A percentile compares a stretch with the other conserved stretches of the same genome.
phyloP scores from a whole-genome alignment of 2,797 vertebrate genomes.

The Pagetopsis macropterus region DNA sequence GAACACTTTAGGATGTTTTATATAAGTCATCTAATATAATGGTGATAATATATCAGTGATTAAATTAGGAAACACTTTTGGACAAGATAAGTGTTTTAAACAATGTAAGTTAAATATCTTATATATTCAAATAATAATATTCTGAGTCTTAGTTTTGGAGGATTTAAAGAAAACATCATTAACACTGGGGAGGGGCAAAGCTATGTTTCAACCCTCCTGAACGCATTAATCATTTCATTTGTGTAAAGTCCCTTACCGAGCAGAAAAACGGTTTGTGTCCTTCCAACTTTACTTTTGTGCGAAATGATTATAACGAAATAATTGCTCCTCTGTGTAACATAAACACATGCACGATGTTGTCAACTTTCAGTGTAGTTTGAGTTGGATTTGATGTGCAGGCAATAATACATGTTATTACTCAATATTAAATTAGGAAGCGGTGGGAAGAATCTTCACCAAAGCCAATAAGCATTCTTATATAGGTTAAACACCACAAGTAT shows the following conservation, averaged over 20 bases:
- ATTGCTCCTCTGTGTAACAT: slow-evolving; percentile 49
- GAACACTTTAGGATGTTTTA: background rate
- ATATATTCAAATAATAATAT: background rate
- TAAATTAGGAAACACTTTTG: background rate
- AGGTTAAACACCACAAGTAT: slow-evolving; percentile 66
- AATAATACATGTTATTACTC: slow-evolving; percentile 57
- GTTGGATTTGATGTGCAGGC: slow-evolving; percentile 53
- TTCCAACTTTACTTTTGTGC: slow-evolving; percentile 33
- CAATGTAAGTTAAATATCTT: background rate
- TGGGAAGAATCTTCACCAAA: slow-evolving; percentile 48
- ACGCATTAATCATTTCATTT: slow-evolving; percentile 9
- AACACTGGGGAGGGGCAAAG: background rate
- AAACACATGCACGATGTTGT: slow-evolving; percentile 30
- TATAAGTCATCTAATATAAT: background rate
- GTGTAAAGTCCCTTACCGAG: background rate
- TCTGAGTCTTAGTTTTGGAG: background rate
- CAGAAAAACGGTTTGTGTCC: slow-evolving; percentile 33
- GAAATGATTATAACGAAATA: slow-evolving; percentile 49
- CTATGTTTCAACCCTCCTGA: background rate
- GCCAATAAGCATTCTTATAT: slow-evolving; percentile 58
- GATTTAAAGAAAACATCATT: slow-evolving; percentile 10
- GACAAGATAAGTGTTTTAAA: background rate
- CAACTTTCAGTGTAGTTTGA: slow-evolving; percentile 49
- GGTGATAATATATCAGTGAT: background rate
- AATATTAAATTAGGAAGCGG: slow-evolving; percentile 67